Evolutionary conservation across 2,797 vertebrate genomes (phyloP).

Genomic region (Perdix hodgsoniae): DNA sequence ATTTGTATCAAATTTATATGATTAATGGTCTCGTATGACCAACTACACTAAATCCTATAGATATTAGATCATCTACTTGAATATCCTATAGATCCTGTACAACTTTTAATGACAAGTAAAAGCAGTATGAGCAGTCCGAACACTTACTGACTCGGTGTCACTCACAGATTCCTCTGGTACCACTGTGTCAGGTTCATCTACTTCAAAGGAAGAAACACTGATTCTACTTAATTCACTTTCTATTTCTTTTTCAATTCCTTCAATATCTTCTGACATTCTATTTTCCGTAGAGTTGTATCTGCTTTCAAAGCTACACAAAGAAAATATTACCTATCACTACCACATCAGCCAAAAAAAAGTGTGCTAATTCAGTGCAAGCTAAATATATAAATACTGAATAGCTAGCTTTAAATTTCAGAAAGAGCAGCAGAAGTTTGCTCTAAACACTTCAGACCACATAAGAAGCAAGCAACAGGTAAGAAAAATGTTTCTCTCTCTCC

Average conservation of each 20-base stretch:
- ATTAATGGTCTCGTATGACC: not conserved
- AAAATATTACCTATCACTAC: not conserved
- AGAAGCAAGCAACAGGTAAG: not conserved
- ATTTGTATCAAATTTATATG: not conserved
- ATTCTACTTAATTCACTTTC: conserved; percentile 79
- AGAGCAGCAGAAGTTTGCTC: not conserved
- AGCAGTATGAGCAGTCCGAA: not conserved
- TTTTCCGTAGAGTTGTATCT: not conserved
- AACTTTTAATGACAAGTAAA: not conserved
- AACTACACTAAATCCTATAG: not conserved
- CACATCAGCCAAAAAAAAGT: not conserved
- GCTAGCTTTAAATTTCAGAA: not conserved
- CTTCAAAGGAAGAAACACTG: conserved; percentile 71
- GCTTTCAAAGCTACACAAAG: not conserved
- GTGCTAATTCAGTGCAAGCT: not conserved
- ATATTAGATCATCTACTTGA: not conserved
- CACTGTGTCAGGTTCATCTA: conserved; percentile 62
- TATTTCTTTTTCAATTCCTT: conserved; percentile 71
- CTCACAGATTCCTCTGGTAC: conserved; percentile 60
- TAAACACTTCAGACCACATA: not conserved
- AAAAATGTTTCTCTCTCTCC: not conserved
- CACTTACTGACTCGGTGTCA: conserved; percentile 76
- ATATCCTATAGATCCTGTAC: fast-evolving
- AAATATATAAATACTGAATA: not conserved
- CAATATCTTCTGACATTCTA: conserved; percentile 40